A percentile compares a stretch with the other conserved stretches of the same genome.
These are phyloP conservation scores for Lasioglossum leucozonium DNA, from an alignment of 2,888 invertebrate genomes.

Conservation along the genomic window DNA sequence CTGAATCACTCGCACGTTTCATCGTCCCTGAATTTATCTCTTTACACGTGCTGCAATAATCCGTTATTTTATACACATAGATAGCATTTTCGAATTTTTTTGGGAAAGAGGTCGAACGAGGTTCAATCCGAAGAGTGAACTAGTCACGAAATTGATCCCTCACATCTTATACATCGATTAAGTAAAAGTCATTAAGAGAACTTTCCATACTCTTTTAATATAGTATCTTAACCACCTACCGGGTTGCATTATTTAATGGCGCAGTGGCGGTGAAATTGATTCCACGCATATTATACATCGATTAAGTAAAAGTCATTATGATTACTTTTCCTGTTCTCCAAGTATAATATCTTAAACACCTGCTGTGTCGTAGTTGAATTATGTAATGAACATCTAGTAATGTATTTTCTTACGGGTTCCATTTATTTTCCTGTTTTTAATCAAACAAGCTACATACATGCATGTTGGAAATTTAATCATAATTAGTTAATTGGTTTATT, in stretches of 20 bases:
- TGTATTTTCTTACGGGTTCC: neutral
- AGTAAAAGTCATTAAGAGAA: neutral
- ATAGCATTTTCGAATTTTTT: neutral
- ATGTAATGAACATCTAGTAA: neutral
- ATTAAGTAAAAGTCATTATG: neutral
- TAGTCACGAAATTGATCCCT: neutral
- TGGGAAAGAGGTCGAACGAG: neutral
- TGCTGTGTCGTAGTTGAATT: neutral
- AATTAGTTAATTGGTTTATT: no score
- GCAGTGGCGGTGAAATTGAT: neutral
- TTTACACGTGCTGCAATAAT: neutral
- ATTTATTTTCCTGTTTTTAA: neutral
- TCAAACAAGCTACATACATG: no score
- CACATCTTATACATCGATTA: neutral
- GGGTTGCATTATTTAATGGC: neutral
- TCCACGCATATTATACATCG: neutral
- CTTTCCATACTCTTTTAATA: neutral
- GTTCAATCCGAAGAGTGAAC: neutral
- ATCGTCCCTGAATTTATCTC: neutral
- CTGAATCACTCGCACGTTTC: constrained; percentile 2
- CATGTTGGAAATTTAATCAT: no score
- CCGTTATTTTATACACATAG: neutral
- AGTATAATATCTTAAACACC: neutral
- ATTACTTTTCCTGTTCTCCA: neutral
- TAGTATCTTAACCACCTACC: neutral